Evolutionary conservation across 2,113 vertebrate species (phyloP), one percentile per base, ranked within the genome.

Genomic region (Actenoides hombroni): DNA sequence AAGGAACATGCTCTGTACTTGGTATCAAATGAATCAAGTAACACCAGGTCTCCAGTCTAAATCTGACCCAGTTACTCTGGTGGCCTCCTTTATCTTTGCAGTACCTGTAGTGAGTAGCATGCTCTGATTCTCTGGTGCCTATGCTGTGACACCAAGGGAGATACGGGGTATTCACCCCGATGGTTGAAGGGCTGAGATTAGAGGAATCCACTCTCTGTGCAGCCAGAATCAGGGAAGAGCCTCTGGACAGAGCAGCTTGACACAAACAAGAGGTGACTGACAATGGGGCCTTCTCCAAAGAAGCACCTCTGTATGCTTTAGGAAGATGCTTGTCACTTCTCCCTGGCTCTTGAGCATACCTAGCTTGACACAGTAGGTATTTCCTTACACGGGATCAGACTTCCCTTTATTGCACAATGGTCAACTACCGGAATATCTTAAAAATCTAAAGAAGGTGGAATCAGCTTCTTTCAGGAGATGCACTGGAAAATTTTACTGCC

Each of bases 151-250:
- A 37, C 25, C 6, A 6, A 25, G 10, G 10, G 16, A 54, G 19
- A 29, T 48, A 53, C 1, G 4, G 39, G 9, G 19, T 29, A 42
- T 54, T 75, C 33, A 5, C 6, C 51, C 40, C 2, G 0, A 2
- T 4, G 23, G 16, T 19, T 61, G 49, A 79, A 51, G 16, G 14
- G 13, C 70, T 51, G 44, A 8, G 37, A 51, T 46, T 28, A 73
- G 59, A 71, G 39, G 71, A 40, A 53, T 46, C 1, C 0, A 16
- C 33, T 40, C 19, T n/a, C 44, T 67, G 8, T 53, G 39, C 49
- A 77, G 57, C 15, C 70, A 60, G 13, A 67, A 33, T 54, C 37
- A 49, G 40, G 61, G 23, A 35, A 49, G 7, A 82, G 6, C 14
- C 39, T 61, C 73, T 31, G 48, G 10, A 6, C 42, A 82, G 28